A percentile compares a stretch with the other conserved stretches of the same genome.
Conservation (phyloP, 2,888 invertebrate genomes). For the Coremacera marginata region DNA sequence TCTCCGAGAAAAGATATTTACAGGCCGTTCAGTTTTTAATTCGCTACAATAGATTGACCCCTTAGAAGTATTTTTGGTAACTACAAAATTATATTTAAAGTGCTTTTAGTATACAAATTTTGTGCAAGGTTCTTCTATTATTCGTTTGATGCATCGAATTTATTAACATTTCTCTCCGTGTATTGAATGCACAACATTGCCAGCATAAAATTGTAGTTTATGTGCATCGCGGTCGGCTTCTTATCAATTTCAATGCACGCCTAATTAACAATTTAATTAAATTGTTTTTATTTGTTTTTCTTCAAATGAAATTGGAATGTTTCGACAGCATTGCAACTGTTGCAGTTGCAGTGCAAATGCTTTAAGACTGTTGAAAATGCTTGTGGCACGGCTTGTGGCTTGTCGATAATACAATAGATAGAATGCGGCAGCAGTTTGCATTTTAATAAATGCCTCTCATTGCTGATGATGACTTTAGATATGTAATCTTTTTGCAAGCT, state of each 20-base stretch:
- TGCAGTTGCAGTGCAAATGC: slow-evolving; percentile 1
- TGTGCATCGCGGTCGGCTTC: slow-evolving; percentile 39
- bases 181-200: background rate
- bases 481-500: background rate
- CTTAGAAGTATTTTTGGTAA: too few species aligned
- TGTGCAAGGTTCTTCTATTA: too few species aligned
- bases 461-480: background rate
- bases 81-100: too few species aligned
- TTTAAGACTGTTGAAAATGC: background rate
- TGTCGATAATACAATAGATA: background rate
- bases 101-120: too few species aligned
- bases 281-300: slow-evolving; percentile 53
- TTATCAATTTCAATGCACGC: slow-evolving; percentile 66
- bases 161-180: background rate
- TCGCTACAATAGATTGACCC: too few species aligned
- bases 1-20: too few species aligned
- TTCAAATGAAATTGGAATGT: slow-evolving; percentile 25
- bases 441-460: slow-evolving; percentile 1
- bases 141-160: too few species aligned
- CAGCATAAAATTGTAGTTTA: background rate
- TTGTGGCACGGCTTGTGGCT: background rate
- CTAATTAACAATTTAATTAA: slow-evolving; percentile 68
- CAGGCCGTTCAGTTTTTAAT: too few species aligned
- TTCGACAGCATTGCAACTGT: background rate
- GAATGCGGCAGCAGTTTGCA: background rate